Percentiles rank a stretch among this genome's conserved stretches.
Conservation (phyloP, 2,888 invertebrate species). For the Teleogryllus oceanicus region DNA sequence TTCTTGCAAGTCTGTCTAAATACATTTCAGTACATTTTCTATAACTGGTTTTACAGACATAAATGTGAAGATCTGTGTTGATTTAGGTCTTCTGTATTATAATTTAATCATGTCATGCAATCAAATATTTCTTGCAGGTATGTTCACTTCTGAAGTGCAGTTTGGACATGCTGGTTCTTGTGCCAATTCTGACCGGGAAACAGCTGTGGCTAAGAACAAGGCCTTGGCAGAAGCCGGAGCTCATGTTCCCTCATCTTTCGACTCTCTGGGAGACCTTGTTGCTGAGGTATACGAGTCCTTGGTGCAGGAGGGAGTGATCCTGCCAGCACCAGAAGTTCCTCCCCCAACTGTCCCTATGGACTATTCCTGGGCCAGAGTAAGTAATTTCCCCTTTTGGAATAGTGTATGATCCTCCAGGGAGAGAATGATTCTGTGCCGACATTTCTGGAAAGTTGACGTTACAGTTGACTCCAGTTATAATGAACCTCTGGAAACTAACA, state of each 20-base stretch:
- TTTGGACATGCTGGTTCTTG: conserved; percentile 99
- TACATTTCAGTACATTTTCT: no score
- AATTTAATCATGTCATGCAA: no score
- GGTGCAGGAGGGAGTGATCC: conserved; percentile 77
- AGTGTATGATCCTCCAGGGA: no score
- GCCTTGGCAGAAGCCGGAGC: conserved; percentile 81
- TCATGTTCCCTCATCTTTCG: conserved; percentile 88
- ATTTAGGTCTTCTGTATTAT: not conserved
- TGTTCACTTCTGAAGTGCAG: conserved; percentile 81
- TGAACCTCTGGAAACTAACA: no score
- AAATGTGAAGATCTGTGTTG: no score
- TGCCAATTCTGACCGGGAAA: conserved; percentile 90
- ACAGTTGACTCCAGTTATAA: no score
- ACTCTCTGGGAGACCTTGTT: conserved; percentile 79
- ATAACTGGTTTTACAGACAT: no score
- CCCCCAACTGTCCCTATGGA: conserved; percentile 99
- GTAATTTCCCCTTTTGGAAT: conserved; percentile 38
- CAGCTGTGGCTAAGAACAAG: conserved; percentile 88
- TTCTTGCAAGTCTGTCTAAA: not conserved
- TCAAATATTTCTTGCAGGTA: conserved; percentile 50
- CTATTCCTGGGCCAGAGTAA: conserved; percentile 90
- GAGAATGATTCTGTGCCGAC: no score
- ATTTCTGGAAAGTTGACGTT: no score
- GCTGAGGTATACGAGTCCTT: conserved; percentile 69
- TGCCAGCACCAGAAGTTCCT: conserved; percentile 85